Evolutionary conservation across 2,888 invertebrate genomes (phyloP), one percentile per base, ranked within the genome.

Genomic region (Tubulanus polymorphus): DNA sequence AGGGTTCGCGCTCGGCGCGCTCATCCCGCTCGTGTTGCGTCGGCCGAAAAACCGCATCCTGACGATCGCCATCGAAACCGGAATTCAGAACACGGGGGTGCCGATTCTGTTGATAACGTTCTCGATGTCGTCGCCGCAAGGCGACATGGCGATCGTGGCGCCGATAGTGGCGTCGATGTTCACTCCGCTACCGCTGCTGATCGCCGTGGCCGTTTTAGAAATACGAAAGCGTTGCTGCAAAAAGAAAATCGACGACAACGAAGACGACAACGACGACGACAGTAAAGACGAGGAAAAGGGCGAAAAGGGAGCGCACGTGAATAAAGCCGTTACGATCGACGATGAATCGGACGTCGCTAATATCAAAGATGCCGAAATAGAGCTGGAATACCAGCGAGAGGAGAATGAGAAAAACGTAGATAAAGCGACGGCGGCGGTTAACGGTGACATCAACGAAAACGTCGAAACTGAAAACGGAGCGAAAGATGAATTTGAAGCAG

Each of bases 61-160:
- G 53, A 91, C 95, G 3, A 93, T 95, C 69, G 88, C 91, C 48
- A 88, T 95, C 49, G 95, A 95, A 62, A 79, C 79, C 0, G 76
- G 94, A 51, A 87, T 94, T 53, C 93, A 94, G 81, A 95, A 95
- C 80, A 93, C 93, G 0, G 93, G 93, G 45, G 87, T 95, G 61
- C 85, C 93, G 0, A 93, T 95, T 69, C 91, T 94, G 78, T 82
- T 95, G 66, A 81, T 95, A 53, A 81, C 89, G 55, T 87, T 91
- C 72, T 86, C 90, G 2, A 82, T 95, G 56, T 85, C 85, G 0
- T 89, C 91, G 70, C 94, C 94, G 0, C 88, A 88, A 63, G 90
- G 89, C 0, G 93, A 94, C 80, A 82, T 94, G 46, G 91, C 93
- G 2, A 91, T 92, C 0, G 69, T 73, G 5, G 70, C 67, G 1